A percentile compares a stretch with the other conserved stretches of the same genome.
These are phyloP conservation scores for Eonycteris spelaea DNA, from an alignment of 2,113 vertebrate species.

Conservation along the genomic window DNA sequence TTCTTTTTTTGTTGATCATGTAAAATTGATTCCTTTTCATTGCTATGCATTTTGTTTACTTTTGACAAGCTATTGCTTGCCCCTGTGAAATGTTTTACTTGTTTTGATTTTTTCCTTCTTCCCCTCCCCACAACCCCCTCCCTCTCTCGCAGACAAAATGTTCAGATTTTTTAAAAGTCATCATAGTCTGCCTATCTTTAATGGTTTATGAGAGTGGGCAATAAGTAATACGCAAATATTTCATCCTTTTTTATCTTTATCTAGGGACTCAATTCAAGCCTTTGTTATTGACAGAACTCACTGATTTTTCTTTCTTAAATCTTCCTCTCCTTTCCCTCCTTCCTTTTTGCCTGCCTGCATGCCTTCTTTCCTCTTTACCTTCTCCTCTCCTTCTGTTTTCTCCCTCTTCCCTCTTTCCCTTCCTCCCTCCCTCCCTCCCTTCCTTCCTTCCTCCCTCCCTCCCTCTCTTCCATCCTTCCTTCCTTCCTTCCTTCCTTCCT, in stretches of 20 bases:
- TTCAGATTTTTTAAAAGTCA: not conserved
- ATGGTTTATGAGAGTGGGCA: slow-evolving; percentile 49
- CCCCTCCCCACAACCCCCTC: not conserved
- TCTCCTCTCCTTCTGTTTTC: too few species aligned
- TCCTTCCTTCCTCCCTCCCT: not conserved
- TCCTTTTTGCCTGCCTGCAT: too few species aligned
- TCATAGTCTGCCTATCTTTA: slow-evolving; percentile 9
- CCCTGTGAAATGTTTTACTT: slow-evolving; percentile 51
- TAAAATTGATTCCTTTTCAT: slow-evolving; percentile 41
- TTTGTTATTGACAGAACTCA: slow-evolving; percentile 37
- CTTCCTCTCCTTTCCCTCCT: too few species aligned
- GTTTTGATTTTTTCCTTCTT: not conserved
- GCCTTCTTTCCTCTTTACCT: too few species aligned
- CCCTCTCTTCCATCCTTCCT: not conserved
- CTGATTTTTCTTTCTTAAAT: not conserved
- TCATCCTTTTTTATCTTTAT: slow-evolving; percentile 42
- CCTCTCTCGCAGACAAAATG: not conserved
- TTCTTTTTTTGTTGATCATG: slow-evolving; percentile 54
- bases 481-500: not conserved
- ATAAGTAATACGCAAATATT: slow-evolving; percentile 45
- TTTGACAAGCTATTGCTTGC: slow-evolving; percentile 56
- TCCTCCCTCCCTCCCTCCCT: not conserved
- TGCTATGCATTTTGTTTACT: slow-evolving; percentile 53
- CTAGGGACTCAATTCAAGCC: slow-evolving; percentile 18
- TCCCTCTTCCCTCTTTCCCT: too few species aligned